A percentile compares a stretch with the other conserved stretches of the same genome.
phyloP scores from a whole-genome alignment of 1,140 invertebrate genomes.

The Lepidurus couesii region DNA sequence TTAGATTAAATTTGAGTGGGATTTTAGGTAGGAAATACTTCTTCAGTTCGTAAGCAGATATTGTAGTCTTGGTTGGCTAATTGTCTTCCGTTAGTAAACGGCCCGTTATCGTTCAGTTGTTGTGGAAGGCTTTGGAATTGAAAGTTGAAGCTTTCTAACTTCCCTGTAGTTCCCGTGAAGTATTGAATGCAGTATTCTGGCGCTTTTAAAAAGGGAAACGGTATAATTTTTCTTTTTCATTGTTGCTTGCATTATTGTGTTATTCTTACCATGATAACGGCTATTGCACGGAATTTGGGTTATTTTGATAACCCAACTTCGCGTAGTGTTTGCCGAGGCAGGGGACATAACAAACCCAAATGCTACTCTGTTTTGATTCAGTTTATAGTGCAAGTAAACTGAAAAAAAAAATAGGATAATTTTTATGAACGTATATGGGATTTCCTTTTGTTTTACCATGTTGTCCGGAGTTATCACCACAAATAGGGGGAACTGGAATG shows the following conservation, averaged over 20 bases:
- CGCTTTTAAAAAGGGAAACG: not conserved
- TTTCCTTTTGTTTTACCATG: slow-evolving; percentile 11
- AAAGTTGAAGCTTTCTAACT: slow-evolving; percentile 25
- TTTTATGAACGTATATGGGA: not conserved
- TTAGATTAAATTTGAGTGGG: not conserved
- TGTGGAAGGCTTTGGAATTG: slow-evolving; percentile 6
- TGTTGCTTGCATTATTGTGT: not conserved
- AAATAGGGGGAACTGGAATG: slow-evolving; percentile 30
- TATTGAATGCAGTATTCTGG: slow-evolving; percentile 26
- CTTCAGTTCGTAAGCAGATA: slow-evolving; percentile 29
- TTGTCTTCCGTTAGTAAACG: slow-evolving; percentile 6
- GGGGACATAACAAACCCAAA: slow-evolving; percentile 25
- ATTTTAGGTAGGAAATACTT: not conserved
- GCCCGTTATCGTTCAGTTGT: not conserved
- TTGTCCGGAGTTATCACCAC: slow-evolving; percentile 25
- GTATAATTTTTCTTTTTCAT: not conserved
- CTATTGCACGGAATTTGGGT: not conserved
- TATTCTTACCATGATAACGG: not conserved
- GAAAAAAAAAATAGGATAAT: not conserved
- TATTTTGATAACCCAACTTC: slow-evolving; percentile 26
- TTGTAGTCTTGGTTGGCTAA: slow-evolving; percentile 28
- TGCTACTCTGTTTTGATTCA: not conserved
- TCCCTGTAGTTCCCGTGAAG: slow-evolving; percentile 20
- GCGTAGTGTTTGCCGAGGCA: not conserved
- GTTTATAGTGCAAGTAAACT: slow-evolving; percentile 17